Evolutionary conservation across 2,888 invertebrate genomes (phyloP), one percentile per base, ranked within the genome.

Genomic region (Volucella zonaria): DNA sequence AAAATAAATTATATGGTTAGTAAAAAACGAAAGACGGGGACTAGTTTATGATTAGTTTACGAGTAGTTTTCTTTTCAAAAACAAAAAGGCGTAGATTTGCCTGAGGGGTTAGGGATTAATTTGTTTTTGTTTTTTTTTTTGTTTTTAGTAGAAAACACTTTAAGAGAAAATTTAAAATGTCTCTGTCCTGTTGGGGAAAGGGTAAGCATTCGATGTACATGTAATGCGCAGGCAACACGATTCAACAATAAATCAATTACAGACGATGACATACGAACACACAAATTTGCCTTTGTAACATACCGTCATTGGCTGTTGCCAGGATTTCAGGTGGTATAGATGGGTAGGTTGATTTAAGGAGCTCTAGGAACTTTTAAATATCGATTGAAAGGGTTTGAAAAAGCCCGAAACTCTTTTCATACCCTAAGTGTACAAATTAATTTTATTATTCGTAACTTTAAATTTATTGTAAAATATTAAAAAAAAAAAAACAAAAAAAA

Each of bases 381-480:
- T 89, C 74, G 87, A 90, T 85, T 90, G 90, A 67, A 90, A 87
- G 74, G 90, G 90, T 86, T 89, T 90, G 88, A 90, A 90, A 85
- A 90, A 88, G 78, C 90, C 88, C 88, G 90, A 90, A 79, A 90
- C 89, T 86, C 89, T 89, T 83, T 89, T 89, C 87, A 89, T 81
- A 87, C 89, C 89, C 90, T 90, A 88, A 51, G 66, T 61, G 58
- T 76, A 43, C 43, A 77, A 76, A 85, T 76, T 14, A 31, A 81
- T 61, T 67, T 15, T 18, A 76, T 51, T 74, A 59, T 79, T 73
- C 0, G 18, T 56, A 18, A 47, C 58, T 76, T 76, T 18, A 14
- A 47, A 54, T 38, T 12, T 51, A 47, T 61, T 14, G 6, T 43
- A 73, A 45, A 61, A 61, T 38, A 31, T 56, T 38, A 11, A 15